A percentile compares a stretch with the other conserved stretches of the same genome.
These are phyloP conservation scores for Alexandromys fortis DNA, from an alignment of 2,113 vertebrate genomes.

Conservation along the genomic window DNA sequence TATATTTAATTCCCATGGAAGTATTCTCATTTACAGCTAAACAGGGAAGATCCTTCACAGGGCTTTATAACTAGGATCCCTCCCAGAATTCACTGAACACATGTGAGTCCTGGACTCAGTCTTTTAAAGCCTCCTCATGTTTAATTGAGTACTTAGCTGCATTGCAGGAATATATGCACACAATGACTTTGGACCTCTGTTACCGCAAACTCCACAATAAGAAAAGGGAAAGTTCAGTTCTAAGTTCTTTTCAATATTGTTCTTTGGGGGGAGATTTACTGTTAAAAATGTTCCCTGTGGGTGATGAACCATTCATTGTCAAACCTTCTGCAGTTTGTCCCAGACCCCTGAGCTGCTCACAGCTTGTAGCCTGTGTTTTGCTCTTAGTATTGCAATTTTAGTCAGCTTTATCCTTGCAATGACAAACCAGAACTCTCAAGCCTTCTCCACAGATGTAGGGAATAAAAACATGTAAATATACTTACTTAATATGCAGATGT, in stretches of 20 bases:
- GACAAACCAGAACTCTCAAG: constrained; percentile 2
- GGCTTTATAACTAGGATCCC: background rate
- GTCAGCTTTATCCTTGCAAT: background rate
- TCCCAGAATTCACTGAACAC: background rate
- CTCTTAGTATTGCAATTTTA: background rate
- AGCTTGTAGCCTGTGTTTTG: background rate
- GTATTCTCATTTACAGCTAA: constrained; percentile 40
- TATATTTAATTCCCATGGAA: background rate
- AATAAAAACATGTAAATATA: constrained; percentile 17
- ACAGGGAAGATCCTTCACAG: background rate
- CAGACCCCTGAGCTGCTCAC: background rate
- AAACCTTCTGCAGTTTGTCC: background rate
- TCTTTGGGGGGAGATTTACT: background rate
- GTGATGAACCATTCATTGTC: background rate
- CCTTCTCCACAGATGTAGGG: background rate
- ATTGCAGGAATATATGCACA: background rate
- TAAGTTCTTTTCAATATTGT: background rate
- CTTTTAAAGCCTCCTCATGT: background rate
- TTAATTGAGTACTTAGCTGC: constrained; percentile 14
- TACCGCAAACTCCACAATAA: background rate
- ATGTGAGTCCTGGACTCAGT: background rate
- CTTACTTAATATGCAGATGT: constrained; percentile 28
- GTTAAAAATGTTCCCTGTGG: background rate
- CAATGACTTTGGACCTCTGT: background rate
- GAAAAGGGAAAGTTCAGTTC: background rate